Base-by-base conservation (phyloP, 2,797 vertebrate species). In the Melanotaenia boesemani region DNA sequence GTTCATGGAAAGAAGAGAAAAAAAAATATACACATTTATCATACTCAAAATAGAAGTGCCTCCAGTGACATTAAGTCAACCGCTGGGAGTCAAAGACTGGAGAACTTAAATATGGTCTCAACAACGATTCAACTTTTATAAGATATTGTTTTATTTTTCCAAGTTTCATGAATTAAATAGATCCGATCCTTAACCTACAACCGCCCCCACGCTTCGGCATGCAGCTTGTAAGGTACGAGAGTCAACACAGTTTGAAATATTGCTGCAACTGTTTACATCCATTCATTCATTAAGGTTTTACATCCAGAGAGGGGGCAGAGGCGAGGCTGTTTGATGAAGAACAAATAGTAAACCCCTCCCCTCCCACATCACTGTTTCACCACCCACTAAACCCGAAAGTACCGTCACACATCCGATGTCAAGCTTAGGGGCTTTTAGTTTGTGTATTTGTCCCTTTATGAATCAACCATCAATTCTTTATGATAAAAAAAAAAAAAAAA, bases 21-120 rank as follows among this genome's bases (percentile, higher is more conserved):
- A 86, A 80, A 83, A 86, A 87, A 85, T 76, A 86, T 85, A 92
- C 86, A 93, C 84, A 89, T 88, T 86, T 89, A 70, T 90, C 90
- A 93, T 89, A 89, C 85, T 88, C 76, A 87, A 85, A 88, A 85
- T 79, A 82, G 87, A 95, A 94, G 92, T 92, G 93, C 92, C 95
- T 95, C 92, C 80, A 90, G 91, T 91, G 89, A 91, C 70, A 88
- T 85, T 56, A 81, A 67, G 61, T 80, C 63, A 48, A 84, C 79
- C 26, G 67, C 62, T 71, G 71, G 79, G 67, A 72, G 89, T 63
- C 69, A 90, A 91, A 88, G 74, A 85, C 79, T 74, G 67, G 74
- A 81, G 83, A 85, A 82, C 64, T 78, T 82, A 88, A 94, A 92
- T 81, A 92, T 62, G 88, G 75, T 86, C 71, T 84, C 88, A n/a